Conservation (phyloP, 2,113 vertebrate genomes). For the Telmatochromis brichardi region DNA sequence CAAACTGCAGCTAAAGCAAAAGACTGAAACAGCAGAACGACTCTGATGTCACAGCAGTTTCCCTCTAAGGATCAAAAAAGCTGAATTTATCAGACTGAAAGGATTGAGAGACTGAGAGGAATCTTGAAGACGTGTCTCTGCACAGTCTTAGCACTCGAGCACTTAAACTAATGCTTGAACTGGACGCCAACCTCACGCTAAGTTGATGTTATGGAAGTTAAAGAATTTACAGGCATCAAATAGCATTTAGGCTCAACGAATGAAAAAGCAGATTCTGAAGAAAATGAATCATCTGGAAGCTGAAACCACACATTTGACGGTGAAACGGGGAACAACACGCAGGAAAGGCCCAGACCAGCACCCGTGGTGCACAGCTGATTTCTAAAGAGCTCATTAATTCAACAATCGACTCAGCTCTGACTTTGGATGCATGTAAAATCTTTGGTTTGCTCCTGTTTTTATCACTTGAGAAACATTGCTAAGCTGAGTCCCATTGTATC, state of each 20-base stretch:
- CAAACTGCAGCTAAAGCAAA: not conserved
- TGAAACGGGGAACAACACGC: rapidly evolving
- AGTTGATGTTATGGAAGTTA: not conserved
- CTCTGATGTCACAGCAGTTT: not conserved
- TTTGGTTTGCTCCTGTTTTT: too few species aligned
- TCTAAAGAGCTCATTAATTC: not conserved
- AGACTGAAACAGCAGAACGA: rapidly evolving
- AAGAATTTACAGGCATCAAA: not conserved
- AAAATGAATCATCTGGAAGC: rapidly evolving
- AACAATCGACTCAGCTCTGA: not conserved
- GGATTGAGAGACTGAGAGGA: not conserved
- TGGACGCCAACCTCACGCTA: rapidly evolving
- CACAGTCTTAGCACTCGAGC: not conserved
- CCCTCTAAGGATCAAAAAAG: rapidly evolving
- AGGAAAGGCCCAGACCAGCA: not conserved
- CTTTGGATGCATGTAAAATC: too few species aligned
- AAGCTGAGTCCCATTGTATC: too few species aligned
- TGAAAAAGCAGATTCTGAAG: not conserved
- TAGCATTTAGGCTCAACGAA: rapidly evolving
- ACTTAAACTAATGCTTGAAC: not conserved
- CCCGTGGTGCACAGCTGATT: not conserved
- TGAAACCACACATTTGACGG: not conserved
- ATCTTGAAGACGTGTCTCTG: not conserved
- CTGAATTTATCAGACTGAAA: not conserved
- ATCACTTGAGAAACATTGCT: too few species aligned